phyloP scores from a whole-genome alignment of 2,888 invertebrate species.

The Petrophora chlorosata region DNA sequence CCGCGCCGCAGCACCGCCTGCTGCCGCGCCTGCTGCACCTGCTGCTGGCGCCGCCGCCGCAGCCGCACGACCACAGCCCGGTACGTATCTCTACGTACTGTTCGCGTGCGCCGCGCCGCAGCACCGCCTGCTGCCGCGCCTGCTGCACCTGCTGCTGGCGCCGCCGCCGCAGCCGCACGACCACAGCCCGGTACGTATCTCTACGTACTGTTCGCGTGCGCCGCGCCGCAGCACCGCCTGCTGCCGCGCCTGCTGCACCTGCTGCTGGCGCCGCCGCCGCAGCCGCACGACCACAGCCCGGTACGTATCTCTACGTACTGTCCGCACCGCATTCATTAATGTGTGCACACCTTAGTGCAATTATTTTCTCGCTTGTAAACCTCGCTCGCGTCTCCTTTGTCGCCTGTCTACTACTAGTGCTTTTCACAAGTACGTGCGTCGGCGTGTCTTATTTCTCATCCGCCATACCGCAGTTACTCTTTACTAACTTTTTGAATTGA shows the following conservation, averaged over 20 bases:
- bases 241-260: slow-evolving; percentile 75
- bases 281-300: slow-evolving; percentile 20
- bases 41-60: slow-evolving; percentile 49
- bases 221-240: slow-evolving; percentile 75
- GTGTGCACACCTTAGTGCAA: no score
- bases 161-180: slow-evolving; percentile 33
- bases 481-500: no score
- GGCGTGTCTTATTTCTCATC: no score
- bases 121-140: slow-evolving; percentile 75
- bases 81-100: slow-evolving; percentile 28
- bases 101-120: slow-evolving; percentile 64
- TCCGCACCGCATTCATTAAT: no score
- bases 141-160: slow-evolving; percentile 67
- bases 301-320: slow-evolving; percentile 28
- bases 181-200: slow-evolving; percentile 24
- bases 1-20: slow-evolving; percentile 75
- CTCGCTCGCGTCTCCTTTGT: no score
- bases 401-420: no score
- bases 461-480: no score
- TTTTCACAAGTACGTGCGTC: no score
- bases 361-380: no score
- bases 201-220: slow-evolving; percentile 42
- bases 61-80: slow-evolving; percentile 20
- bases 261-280: slow-evolving; percentile 49
- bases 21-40: slow-evolving; percentile 75